Percentiles rank a stretch among this genome's conserved stretches.
phyloP scores from a whole-genome alignment of 2,113 vertebrate genomes.

The Heteronetta atricapilla region DNA sequence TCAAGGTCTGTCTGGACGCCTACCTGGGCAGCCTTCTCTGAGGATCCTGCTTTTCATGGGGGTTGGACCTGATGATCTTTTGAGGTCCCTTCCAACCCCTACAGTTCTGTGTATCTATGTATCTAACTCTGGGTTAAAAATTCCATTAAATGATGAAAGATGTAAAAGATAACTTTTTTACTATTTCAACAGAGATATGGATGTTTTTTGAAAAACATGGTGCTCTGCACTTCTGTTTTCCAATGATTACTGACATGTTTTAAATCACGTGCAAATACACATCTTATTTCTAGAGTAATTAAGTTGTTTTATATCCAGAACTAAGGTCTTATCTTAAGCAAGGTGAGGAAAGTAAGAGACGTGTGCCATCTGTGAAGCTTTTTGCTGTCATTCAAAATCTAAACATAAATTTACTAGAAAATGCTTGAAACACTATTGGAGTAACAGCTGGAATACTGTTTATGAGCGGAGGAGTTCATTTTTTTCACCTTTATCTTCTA shows the following conservation, averaged over 20 bases:
- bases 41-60: too few species aligned
- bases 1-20: too few species aligned
- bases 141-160: conserved; percentile 23
- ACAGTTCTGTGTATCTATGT: too few species aligned
- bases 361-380: neutral
- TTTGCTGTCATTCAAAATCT: neutral
- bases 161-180: neutral
- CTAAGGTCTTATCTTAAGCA: neutral
- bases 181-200: neutral
- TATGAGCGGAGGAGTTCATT: neutral
- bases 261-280: neutral
- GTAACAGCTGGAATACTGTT: neutral
- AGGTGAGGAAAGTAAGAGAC: neutral
- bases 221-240: neutral
- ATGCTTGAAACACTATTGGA: neutral
- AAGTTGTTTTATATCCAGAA: neutral
- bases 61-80: neutral
- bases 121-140: neutral
- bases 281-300: neutral
- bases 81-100: neutral
- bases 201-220: neutral
- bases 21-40: too few species aligned
- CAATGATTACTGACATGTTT: neutral
- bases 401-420: neutral
- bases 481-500: neutral